A percentile compares a stretch with the other conserved stretches of the same genome.
phyloP scores from a whole-genome alignment of 2,797 vertebrate species.

The Brachymystax lenok region DNA sequence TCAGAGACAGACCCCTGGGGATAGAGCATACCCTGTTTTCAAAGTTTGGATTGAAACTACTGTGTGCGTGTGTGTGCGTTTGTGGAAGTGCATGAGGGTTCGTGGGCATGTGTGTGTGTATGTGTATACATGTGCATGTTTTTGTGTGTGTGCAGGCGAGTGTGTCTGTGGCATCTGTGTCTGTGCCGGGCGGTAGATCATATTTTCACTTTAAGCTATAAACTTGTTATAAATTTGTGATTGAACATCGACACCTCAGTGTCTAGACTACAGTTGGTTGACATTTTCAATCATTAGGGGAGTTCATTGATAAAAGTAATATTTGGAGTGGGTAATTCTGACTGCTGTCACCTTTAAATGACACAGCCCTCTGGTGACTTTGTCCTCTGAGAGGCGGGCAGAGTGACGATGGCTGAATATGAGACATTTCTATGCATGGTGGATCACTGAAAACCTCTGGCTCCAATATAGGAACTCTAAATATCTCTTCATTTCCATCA shows the following conservation, averaged over 20 bases:
- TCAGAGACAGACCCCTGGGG: conserved; percentile 47
- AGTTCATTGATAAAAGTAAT: conserved; percentile 37
- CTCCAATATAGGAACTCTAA: conserved; percentile 19
- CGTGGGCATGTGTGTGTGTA: background rate
- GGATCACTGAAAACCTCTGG: conserved; percentile 21
- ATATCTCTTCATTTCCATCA: conserved; percentile 11
- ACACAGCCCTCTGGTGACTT: conserved; percentile 48
- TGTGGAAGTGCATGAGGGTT: conserved; percentile 17
- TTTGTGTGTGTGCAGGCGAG: conserved; percentile 11
- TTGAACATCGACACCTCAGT: conserved; percentile 45
- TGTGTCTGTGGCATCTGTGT: background rate
- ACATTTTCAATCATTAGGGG: conserved; percentile 57
- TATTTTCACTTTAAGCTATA: conserved; percentile 48
- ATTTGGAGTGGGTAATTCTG: conserved; percentile 30
- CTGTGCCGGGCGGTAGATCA: conserved; percentile 3
- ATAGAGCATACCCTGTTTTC: conserved; percentile 55
- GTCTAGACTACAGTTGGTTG: background rate
- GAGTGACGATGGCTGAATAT: conserved; percentile 37
- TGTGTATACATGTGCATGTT: background rate
- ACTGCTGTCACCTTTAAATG: conserved; percentile 65
- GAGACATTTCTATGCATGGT: conserved; percentile 34
- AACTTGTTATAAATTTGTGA: conserved; percentile 62
- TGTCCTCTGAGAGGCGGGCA: conserved; percentile 32
- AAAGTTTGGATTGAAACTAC: conserved; percentile 1
- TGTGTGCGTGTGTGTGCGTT: conserved; percentile 11